phyloP scores from a whole-genome alignment of 2,888 invertebrate species.

The Coleophora deauratella region DNA sequence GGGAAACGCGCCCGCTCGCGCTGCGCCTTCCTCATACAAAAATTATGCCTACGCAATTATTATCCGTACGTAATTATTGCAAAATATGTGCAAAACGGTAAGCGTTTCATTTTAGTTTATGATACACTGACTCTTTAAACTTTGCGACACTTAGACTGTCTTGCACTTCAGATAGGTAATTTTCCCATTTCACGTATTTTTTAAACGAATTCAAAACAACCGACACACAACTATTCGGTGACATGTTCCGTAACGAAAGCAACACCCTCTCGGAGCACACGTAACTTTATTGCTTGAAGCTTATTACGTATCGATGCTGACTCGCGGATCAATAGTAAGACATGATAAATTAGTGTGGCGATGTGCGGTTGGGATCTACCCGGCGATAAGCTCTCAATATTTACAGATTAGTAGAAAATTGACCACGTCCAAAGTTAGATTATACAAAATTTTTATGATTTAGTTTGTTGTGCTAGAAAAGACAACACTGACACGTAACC shows the following conservation, averaged over 20 bases:
- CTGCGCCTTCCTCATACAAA: slow-evolving; percentile 36
- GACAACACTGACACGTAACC: slow-evolving; percentile 48
- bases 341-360: slow-evolving; percentile 57
- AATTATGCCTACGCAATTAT: slow-evolving; percentile 54
- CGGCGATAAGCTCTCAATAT: slow-evolving; percentile 71
- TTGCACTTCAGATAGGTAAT: slow-evolving; percentile 54
- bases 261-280: slow-evolving; percentile 54
- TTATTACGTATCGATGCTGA: slow-evolving; percentile 53
- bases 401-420: slow-evolving; percentile 72
- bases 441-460: slow-evolving; percentile 58
- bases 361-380: slow-evolving; percentile 64
- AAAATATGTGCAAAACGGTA: slow-evolving; percentile 71
- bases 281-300: slow-evolving; percentile 65
- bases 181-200: slow-evolving; percentile 43
- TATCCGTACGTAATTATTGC: slow-evolving; percentile 58
- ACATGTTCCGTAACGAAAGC: slow-evolving; percentile 59
- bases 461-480: slow-evolving; percentile 63
- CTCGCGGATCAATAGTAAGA: slow-evolving; percentile 46
- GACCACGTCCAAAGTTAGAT: slow-evolving; percentile 68
- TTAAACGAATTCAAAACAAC: slow-evolving; percentile 61
- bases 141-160: slow-evolving; percentile 62
- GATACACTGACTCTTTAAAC: slow-evolving; percentile 62
- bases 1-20: slow-evolving; percentile 47
- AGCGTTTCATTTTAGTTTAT: slow-evolving; percentile 65
- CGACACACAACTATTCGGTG: slow-evolving; percentile 63